Conservation (phyloP, 1,140 invertebrate species). For the Lepidurus apus region DNA sequence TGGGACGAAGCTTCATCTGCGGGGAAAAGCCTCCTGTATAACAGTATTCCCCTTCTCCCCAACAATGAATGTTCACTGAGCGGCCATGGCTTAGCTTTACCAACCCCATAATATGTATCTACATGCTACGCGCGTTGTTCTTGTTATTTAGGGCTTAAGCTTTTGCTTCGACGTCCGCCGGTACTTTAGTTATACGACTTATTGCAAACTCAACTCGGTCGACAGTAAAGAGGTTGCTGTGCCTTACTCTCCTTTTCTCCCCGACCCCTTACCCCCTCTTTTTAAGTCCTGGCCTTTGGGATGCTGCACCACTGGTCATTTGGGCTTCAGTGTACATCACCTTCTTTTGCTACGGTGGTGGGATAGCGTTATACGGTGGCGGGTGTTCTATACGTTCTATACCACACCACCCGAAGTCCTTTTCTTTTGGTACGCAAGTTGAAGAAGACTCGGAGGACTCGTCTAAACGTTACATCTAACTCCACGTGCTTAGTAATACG, state of each 20-base stretch:
- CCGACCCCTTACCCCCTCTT: neutral
- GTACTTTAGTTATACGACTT: constrained; percentile 19
- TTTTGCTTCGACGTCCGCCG: neutral
- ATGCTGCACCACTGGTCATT: neutral
- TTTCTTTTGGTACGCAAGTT: neutral
- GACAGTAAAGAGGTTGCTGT: neutral
- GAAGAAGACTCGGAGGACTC: constrained; percentile 13
- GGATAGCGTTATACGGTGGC: neutral
- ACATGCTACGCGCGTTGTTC: neutral
- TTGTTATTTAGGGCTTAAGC: constrained; percentile 5
- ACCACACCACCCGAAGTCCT: neutral
- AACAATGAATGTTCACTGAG: no score
- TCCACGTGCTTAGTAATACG: constrained; percentile 18
- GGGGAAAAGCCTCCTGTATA: no score
- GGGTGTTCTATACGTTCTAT: neutral
- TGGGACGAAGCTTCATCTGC: no score
- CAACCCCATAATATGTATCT: neutral
- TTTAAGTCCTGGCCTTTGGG: neutral
- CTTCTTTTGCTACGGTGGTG: neutral
- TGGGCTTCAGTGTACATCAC: constrained; percentile 6
- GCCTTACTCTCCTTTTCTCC: neutral
- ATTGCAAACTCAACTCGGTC: constrained; percentile 10
- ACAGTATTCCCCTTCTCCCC: no score
- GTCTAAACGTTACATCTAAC: constrained; percentile 22
- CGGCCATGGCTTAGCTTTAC: neutral